Evolutionary conservation across 2,888 invertebrate genomes (phyloP).

Genomic region (Lithosia quadra): DNA sequence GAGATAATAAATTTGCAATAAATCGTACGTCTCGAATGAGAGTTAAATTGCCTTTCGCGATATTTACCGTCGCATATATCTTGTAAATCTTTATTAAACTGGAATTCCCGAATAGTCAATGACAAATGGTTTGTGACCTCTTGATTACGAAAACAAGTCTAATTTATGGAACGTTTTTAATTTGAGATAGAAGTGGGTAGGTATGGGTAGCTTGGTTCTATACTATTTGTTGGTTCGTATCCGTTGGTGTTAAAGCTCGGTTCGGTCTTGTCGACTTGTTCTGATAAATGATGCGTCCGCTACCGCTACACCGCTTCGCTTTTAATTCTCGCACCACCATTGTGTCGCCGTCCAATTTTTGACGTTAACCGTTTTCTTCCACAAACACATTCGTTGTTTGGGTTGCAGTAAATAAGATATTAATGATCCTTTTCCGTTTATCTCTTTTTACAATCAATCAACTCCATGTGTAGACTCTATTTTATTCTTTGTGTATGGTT

Average conservation of each 20-base stretch:
- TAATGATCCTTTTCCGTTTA: conserved; percentile 74
- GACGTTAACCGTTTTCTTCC: conserved; percentile 77
- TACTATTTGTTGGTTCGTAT: conserved; percentile 59
- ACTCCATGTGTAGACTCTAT: conserved; percentile 58
- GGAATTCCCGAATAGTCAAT: conserved; percentile 35
- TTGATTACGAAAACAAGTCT: conserved; percentile 39
- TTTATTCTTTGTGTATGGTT: conserved; percentile 62
- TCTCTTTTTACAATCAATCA: conserved; percentile 76
- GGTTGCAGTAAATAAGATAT: conserved; percentile 77
- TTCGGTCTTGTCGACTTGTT: conserved; percentile 60
- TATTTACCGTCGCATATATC: conserved; percentile 29
- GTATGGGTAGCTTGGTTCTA: conserved; percentile 39
- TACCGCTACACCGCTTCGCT: conserved; percentile 84
- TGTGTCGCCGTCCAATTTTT: conserved; percentile 81
- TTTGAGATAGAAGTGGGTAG: conserved; percentile 36
- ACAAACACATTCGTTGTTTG: conserved; percentile 73
- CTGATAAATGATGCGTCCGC: conserved; percentile 84
- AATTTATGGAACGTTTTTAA: conserved; percentile 47
- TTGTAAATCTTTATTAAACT: conserved; percentile 40
- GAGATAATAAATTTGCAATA: conserved; percentile 39
- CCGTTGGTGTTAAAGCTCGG: conserved; percentile 66
- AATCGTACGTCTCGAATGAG: conserved; percentile 25
- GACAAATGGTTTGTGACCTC: conserved; percentile 44
- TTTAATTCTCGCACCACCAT: conserved; percentile 82
- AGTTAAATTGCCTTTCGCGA: conserved; percentile 31